These are phyloP conservation scores for Pocota personata DNA, from an alignment of 2,888 invertebrate species.

Conservation along the genomic window DNA sequence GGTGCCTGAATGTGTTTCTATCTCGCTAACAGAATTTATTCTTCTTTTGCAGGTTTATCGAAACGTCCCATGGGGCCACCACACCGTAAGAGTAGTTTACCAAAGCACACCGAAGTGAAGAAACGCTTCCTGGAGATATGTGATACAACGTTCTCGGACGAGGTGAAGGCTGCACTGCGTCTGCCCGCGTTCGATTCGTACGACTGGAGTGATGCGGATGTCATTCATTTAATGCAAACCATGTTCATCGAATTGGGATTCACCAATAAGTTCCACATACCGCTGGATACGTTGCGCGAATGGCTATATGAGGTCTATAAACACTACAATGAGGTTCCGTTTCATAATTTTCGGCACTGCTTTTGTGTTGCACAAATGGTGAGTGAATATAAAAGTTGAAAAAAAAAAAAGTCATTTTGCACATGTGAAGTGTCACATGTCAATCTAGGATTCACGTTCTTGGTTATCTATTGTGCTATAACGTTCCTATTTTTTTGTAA, in stretches of 20 bases:
- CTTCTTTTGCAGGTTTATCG: constrained; percentile 79
- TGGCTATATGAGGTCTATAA: constrained; percentile 91
- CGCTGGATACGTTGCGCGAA: constrained; percentile 87
- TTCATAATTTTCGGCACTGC: constrained; percentile 94
- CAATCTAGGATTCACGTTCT: constrained; percentile 25
- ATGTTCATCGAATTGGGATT: constrained; percentile 92
- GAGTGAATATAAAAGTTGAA: constrained; percentile 78
- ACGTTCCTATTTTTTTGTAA: constrained; percentile 2
- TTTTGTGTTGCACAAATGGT: constrained; percentile 95
- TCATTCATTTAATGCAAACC: constrained; percentile 89
- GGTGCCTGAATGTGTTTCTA: not conserved
- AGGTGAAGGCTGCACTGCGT: constrained; percentile 82
- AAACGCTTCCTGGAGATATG: constrained; percentile 83
- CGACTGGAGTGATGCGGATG: constrained; percentile 92
- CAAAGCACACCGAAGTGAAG: constrained; percentile 83
- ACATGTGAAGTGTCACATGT: constrained; percentile 35
- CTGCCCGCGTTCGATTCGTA: constrained; percentile 89
- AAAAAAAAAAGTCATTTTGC: not conserved
- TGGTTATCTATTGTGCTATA: not conserved
- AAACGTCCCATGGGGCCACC: constrained; percentile 82
- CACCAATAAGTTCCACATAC: constrained; percentile 89
- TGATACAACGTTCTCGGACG: constrained; percentile 82
- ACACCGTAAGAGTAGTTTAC: constrained; percentile 83
- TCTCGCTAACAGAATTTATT: constrained; percentile 19
- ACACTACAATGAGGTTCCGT: constrained; percentile 93